A percentile compares a stretch with the other conserved stretches of the same genome.
Evolutionary conservation across 2,888 invertebrate genomes (phyloP).

Genomic region (Apoda limacodes): DNA sequence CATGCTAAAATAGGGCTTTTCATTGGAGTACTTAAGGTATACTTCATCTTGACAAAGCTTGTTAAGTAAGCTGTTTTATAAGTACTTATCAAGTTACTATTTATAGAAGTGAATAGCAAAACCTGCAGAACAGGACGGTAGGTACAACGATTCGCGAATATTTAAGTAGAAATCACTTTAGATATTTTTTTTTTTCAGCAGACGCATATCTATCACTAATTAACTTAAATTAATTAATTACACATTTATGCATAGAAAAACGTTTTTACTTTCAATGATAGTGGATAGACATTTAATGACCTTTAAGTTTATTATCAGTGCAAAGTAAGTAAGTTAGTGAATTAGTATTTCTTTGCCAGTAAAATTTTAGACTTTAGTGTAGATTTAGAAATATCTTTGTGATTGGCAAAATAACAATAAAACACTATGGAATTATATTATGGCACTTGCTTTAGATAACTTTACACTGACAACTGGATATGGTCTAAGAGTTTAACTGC

Average conservation of each 20-base stretch:
- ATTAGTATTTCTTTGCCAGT: too few relatives aligned
- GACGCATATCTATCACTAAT: too few relatives aligned
- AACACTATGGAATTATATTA: too few relatives aligned
- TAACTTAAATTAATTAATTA: conserved; percentile 15
- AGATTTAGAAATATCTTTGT: too few relatives aligned
- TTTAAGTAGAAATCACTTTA: too few relatives aligned
- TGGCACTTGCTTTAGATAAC: too few relatives aligned
- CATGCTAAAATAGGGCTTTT: conserved; percentile 26
- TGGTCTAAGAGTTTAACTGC: too few relatives aligned
- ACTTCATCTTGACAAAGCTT: conserved; percentile 19
- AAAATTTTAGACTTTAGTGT: too few relatives aligned
- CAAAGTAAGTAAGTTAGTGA: not conserved
- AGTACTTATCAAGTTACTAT: conserved; percentile 29
- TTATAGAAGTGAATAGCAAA: conserved; percentile 57
- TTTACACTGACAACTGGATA: too few relatives aligned
- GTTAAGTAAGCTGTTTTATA: conserved; percentile 23
- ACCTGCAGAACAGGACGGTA: conserved; percentile 53
- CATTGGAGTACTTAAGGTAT: conserved; percentile 12
- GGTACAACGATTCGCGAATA: conserved; percentile 32
- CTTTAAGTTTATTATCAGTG: not conserved
- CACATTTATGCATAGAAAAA: not conserved
- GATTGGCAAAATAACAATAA: too few relatives aligned
- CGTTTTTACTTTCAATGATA: not conserved
- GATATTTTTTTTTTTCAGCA: too few relatives aligned
- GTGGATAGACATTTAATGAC: not conserved